These are phyloP conservation scores for Peromyscus melanophrys DNA, from an alignment of 2,797 vertebrate genomes.

Conservation along the genomic window DNA sequence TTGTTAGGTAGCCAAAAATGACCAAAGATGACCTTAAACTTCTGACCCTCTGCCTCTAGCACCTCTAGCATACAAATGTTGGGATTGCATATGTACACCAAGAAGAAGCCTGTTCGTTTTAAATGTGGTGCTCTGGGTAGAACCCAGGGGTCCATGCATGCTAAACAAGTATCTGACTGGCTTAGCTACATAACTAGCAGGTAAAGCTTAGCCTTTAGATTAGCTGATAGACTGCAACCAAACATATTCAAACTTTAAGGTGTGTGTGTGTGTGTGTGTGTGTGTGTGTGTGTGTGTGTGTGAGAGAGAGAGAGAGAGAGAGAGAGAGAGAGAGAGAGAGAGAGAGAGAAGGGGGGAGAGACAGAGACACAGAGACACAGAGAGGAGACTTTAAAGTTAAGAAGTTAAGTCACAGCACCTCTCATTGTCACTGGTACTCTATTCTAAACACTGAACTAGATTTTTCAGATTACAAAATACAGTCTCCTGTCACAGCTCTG, in stretches of 20 bases:
- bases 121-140: not conserved
- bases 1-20: not conserved
- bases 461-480: conserved; percentile 54
- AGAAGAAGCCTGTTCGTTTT: not conserved
- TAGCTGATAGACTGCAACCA: not conserved
- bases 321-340: not conserved
- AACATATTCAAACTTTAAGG: not conserved
- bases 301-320: not conserved
- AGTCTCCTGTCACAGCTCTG: conserved; percentile 62
- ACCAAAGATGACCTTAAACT: not conserved
- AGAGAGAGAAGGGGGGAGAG: not conserved
- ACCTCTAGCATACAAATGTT: not conserved
- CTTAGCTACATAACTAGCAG: not conserved
- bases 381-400: conserved; percentile 5
- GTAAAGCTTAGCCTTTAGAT: not conserved
- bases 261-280: not conserved
- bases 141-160: not conserved
- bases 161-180: not conserved
- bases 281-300: too few species aligned
- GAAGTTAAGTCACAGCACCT: conserved; percentile 3
- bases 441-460: conserved; percentile 38
- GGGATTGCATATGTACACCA: not conserved
- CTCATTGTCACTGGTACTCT: not conserved
- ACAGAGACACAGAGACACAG: not conserved
- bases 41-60: not conserved